phyloP scores from a whole-genome alignment of 2,888 invertebrate genomes.

The Drosophila robusta region DNA sequence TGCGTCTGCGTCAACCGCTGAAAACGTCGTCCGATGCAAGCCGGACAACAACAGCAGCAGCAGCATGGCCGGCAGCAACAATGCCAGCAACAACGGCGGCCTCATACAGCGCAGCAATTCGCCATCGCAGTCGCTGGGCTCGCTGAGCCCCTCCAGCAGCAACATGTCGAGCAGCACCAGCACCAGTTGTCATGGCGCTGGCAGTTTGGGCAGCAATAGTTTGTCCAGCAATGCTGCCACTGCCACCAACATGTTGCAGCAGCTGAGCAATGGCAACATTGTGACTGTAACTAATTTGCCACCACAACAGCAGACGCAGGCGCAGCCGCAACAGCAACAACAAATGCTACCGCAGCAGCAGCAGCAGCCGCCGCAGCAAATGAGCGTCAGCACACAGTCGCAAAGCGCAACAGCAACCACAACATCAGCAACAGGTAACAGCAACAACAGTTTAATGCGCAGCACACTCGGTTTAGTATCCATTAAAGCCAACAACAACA shows the following conservation, averaged over 20 bases:
- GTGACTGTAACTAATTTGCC: constrained; percentile 72
- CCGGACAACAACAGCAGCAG: constrained; percentile 23
- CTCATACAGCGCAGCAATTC: constrained; percentile 83
- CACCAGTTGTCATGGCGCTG: constrained; percentile 78
- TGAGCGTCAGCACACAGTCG: constrained; percentile 27
- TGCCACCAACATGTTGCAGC: constrained; percentile 64
- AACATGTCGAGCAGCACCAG: constrained; percentile 85
- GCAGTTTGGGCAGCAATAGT: constrained; percentile 64
- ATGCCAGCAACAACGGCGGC: constrained; percentile 36
- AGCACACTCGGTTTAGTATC: constrained; percentile 85
- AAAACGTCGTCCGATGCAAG: constrained; percentile 30
- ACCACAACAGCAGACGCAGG: constrained; percentile 60
- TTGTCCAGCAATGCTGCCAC: constrained; percentile 66
- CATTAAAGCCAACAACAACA: constrained; percentile 80
- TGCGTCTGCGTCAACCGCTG: constrained; percentile 22
- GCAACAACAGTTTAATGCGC: constrained; percentile 84
- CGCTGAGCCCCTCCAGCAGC: constrained; percentile 85
- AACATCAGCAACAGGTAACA: constrained; percentile 82
- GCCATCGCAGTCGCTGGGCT: constrained; percentile 84
- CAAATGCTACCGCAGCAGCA: constrained; percentile 50
- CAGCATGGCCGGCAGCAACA: constrained; percentile 28
- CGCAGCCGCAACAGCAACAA: constrained; percentile 40
- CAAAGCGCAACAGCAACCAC: constrained; percentile 60
- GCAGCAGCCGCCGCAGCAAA: constrained; percentile 34
- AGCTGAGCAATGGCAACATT: constrained; percentile 69